phyloP scores from a whole-genome alignment of 2,113 vertebrate species.

The Salvelinus fontinalis region DNA sequence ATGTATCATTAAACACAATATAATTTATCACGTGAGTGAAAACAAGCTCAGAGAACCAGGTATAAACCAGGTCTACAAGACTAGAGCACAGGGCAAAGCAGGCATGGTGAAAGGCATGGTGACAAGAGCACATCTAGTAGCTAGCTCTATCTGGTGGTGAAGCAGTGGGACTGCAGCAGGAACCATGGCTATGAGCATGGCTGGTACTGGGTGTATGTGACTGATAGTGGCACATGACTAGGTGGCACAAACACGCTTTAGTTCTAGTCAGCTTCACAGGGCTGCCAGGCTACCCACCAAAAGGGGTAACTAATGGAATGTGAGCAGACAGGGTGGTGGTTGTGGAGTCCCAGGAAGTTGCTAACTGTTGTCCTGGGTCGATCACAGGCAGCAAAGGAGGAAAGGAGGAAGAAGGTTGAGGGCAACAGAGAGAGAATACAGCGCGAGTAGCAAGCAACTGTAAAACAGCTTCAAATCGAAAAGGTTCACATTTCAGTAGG shows the following conservation, averaged over 20 bases:
- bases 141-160: background rate
- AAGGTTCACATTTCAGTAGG: background rate
- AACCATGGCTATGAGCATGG: background rate
- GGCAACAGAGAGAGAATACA: slow-evolving; percentile 46
- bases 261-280: slow-evolving; percentile 22
- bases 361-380: slow-evolving; percentile 95
- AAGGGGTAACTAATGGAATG: slow-evolving; percentile 95
- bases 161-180: slow-evolving; percentile 11
- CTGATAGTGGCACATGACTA: background rate
- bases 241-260: slow-evolving; percentile 34
- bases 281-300: slow-evolving; percentile 87
- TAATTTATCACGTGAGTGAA: background rate
- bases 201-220: background rate
- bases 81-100: slow-evolving; percentile 35
- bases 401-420: slow-evolving; percentile 66
- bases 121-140: too few relatives aligned
- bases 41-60: background rate
- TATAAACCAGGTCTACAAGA: background rate
- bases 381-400: slow-evolving; percentile 79
- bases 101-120: slow-evolving; percentile 22
- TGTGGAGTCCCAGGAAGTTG: slow-evolving; percentile 91
- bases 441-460: slow-evolving; percentile 2
- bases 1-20: background rate
- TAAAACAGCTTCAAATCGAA: background rate
- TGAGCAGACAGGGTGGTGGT: slow-evolving; percentile 87